Percentiles rank a stretch among this genome's conserved stretches.
Conservation (phyloP, 1,140 invertebrate genomes). For the Drosophila parabipectinata region DNA sequence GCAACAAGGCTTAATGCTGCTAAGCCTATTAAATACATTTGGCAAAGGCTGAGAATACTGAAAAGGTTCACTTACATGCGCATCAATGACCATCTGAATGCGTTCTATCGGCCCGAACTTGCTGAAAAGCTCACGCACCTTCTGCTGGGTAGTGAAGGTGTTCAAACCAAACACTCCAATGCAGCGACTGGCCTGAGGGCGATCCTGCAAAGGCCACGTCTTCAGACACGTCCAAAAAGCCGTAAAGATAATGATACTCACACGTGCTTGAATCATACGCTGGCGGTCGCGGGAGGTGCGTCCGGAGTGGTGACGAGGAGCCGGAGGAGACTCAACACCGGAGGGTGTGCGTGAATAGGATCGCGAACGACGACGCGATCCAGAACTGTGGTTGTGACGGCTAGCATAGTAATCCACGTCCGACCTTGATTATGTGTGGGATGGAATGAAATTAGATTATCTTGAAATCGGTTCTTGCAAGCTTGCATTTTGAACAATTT, state of each 20-base stretch:
- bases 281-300: slow-evolving; percentile 48
- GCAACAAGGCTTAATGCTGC: slow-evolving; percentile 19
- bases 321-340: neutral
- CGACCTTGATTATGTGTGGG: slow-evolving; percentile 61
- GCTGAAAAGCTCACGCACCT: slow-evolving; percentile 96
- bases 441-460: slow-evolving; percentile 65
- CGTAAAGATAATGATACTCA: slow-evolving; percentile 21
- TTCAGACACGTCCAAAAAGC: neutral
- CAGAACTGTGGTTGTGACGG: slow-evolving; percentile 28
- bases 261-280: slow-evolving; percentile 49
- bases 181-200: slow-evolving; percentile 94
- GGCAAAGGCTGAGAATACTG: neutral
- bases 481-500: slow-evolving; percentile 37
- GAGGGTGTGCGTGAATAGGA: slow-evolving; percentile 39
- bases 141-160: slow-evolving; percentile 95
- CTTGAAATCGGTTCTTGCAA: slow-evolving; percentile 50
- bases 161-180: slow-evolving; percentile 97
- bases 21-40: neutral
- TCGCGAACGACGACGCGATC: slow-evolving; percentile 33
- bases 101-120: slow-evolving; percentile 96
- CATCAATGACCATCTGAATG: slow-evolving; percentile 98
- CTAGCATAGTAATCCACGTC: slow-evolving; percentile 47
- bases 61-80: slow-evolving; percentile 88
- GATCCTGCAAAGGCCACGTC: slow-evolving; percentile 86
- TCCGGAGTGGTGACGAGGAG: slow-evolving; percentile 29